phyloP scores from a whole-genome alignment of 1,140 invertebrate genomes.

The Nixonia krombeini region DNA sequence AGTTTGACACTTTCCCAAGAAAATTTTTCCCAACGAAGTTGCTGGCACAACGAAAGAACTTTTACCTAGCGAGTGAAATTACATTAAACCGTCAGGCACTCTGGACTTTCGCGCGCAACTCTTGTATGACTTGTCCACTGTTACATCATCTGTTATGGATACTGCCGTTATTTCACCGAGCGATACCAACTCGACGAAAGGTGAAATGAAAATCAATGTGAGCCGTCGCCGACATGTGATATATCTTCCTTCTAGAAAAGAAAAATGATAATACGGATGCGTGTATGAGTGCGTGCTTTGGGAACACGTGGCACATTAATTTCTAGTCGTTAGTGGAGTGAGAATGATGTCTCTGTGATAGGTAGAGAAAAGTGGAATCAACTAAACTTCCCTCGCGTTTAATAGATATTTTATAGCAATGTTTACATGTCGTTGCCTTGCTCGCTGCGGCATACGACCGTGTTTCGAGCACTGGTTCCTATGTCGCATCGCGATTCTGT shows the following conservation, averaged over 20 bases:
- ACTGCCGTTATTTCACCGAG: constrained; percentile 60
- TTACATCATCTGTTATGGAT: constrained; percentile 33
- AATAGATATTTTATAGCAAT: constrained; percentile 40
- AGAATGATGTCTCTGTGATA: constrained; percentile 65
- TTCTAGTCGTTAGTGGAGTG: constrained; percentile 43
- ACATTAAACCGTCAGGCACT: too few relatives aligned
- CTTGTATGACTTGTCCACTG: too few relatives aligned
- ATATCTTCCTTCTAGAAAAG: constrained; percentile 13
- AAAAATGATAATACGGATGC: constrained; percentile 1
- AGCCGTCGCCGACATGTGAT: constrained; percentile 26
- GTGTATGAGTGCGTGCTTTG: constrained; percentile 5
- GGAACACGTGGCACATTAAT: too few relatives aligned
- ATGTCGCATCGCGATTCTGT: neutral
- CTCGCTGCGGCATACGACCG: too few relatives aligned
- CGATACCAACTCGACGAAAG: constrained; percentile 16
- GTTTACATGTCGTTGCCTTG: constrained; percentile 46
- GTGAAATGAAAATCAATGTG: constrained; percentile 25
- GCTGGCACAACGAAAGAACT: too few relatives aligned
- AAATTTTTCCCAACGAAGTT: too few relatives aligned
- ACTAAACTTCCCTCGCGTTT: constrained; percentile 40
- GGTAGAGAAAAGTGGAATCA: constrained; percentile 47
- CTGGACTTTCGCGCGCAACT: constrained; percentile 49
- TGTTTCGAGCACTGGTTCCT: neutral
- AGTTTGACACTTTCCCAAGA: too few relatives aligned
- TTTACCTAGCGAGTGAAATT: too few relatives aligned